Evolutionary conservation across 2,797 vertebrate genomes (phyloP).

Genomic region (Sciaenops ocellatus): DNA sequence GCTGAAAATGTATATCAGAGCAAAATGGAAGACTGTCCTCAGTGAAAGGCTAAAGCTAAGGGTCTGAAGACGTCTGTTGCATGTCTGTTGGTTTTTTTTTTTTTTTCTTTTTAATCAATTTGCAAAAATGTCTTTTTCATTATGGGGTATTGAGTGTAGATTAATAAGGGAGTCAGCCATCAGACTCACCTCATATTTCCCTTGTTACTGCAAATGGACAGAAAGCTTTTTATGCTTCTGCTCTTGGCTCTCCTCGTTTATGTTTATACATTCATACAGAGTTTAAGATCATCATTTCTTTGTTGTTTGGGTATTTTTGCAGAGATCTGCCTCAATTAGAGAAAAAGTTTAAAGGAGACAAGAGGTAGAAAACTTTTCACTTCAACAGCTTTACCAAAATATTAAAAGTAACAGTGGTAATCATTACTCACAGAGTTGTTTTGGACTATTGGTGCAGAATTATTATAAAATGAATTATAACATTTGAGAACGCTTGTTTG

Average conservation of each 20-base stretch:
- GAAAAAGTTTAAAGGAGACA: neutral
- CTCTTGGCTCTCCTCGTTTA: neutral
- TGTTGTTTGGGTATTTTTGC: neutral
- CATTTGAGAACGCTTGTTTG: neutral
- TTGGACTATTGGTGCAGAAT: neutral
- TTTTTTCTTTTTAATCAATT: too few species aligned
- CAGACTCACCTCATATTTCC: neutral
- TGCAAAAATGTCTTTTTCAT: too few species aligned
- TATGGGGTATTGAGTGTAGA: too few species aligned
- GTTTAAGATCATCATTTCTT: neutral
- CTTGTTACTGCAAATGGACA: neutral
- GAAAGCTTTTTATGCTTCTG: neutral
- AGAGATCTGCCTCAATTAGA: neutral
- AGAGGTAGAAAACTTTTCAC: neutral
- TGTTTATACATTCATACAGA: neutral
- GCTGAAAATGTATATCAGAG: too few species aligned
- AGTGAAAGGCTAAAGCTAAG: neutral
- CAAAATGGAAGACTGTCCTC: neutral
- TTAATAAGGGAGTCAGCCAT: neutral
- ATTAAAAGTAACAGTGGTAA: too few species aligned
- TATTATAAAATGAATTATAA: neutral
- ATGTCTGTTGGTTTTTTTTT: too few species aligned
- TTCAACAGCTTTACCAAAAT: neutral
- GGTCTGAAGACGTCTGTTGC: neutral
- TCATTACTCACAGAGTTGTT: neutral